Base-by-base conservation (phyloP, 2,113 vertebrate species). In the Melanerpes aurifrons region DNA sequence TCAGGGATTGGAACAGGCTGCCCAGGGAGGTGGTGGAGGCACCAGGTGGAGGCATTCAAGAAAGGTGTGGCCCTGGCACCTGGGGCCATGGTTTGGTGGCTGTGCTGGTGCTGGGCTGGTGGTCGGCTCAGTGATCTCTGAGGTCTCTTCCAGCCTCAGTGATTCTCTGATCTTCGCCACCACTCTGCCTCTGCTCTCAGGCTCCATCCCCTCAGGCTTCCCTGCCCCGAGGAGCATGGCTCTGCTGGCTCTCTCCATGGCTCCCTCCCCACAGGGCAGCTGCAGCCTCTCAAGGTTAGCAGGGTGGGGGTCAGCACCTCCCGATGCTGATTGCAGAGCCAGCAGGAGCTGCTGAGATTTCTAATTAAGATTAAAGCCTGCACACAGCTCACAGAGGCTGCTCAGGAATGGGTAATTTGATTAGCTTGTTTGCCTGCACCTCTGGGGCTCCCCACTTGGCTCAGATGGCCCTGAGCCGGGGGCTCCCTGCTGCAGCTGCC, bases 341-440 rank as follows among this genome's bases (percentile, higher is more conserved):
- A 48, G 96, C 96, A 90, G 96, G 96, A 97, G 96, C 97, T 14
- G 92, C 96, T 97, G 53, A 97, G 98, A 97, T 98, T 98, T 98
- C 96, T 98, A 97, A 98, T 98, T 98, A 98, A 98, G 97, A 98
- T 98, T 97, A 97, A 97, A 97, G 97, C 95, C 96, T 86, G 96
- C 96, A 93, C 94, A 74, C 9, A 1, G 95, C 95, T 97, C 96
- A 93, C 91, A 96, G 96, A 96, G 45, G 91, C 96, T 96, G 90
- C 96, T 95, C 63, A 80, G 97, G 97, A 97, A 97, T 95, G 95
- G 95, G 59, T 96, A 97, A 97, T 97, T 97, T 93, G 96, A 97
- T 97, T 97, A 96, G 95, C 91, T 93, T 94, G 95, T 96, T 96
- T 97, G 72, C 93, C 81, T 12, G 6, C 11, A 37, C 82, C 91